A percentile compares a stretch with the other conserved stretches of the same genome.
Conservation (phyloP, 2,797 vertebrate species). For the Phyllotis vaccarum region DNA sequence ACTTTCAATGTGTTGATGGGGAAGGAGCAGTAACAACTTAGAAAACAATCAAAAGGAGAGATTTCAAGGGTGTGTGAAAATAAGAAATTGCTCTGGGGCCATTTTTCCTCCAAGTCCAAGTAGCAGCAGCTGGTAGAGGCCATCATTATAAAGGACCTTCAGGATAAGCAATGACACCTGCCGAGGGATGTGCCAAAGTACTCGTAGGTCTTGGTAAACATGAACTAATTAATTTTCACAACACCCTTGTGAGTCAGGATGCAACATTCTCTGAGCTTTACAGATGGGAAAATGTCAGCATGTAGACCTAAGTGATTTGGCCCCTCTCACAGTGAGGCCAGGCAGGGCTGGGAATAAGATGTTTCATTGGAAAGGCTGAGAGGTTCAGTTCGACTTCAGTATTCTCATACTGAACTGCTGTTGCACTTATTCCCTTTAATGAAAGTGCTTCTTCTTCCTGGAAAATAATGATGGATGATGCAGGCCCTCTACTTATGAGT, state of each 20-base stretch:
- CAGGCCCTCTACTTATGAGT: neutral
- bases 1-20: neutral
- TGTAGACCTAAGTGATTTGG: conserved; percentile 36
- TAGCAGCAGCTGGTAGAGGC: conserved; percentile 64
- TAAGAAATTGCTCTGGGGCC: conserved; percentile 26
- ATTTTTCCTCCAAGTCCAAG: neutral
- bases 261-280: conserved; percentile 24
- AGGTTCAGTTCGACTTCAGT: conserved; percentile 25
- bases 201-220: conserved; percentile 61
- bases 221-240: conserved; percentile 79
- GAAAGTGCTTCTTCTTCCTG: conserved; percentile 15
- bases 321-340: neutral
- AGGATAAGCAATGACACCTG: conserved; percentile 63
- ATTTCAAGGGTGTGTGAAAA: conserved; percentile 46
- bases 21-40: conserved; percentile 10
- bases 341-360: conserved; percentile 45
- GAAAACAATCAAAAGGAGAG: conserved; percentile 27
- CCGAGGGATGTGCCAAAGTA: conserved; percentile 26
- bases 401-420: neutral
- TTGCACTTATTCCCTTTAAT: conserved; percentile 5
- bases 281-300: conserved; percentile 35
- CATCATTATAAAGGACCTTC: conserved; percentile 54
- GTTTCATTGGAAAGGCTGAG: neutral
- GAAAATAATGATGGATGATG: neutral
- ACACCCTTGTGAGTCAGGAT: conserved; percentile 59